Percentiles rank a stretch among this genome's conserved stretches.
phyloP scores from a whole-genome alignment of 2,797 vertebrate species.

The Brotula barbata region DNA sequence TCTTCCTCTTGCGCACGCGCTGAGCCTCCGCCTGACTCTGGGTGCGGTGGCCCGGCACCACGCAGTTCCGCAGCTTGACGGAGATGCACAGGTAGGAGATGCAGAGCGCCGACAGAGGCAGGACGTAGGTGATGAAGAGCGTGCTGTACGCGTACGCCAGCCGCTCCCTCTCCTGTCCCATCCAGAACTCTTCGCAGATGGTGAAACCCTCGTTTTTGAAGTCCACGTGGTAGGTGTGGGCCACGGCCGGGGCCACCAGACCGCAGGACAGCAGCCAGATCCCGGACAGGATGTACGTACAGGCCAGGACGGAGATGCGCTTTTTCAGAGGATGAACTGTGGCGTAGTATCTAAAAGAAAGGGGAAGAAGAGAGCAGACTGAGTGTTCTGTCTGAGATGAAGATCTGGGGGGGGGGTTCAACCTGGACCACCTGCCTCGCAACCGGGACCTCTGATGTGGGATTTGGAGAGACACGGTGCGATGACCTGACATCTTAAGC shows the following conservation, averaged over 20 bases:
- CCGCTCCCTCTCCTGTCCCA: conserved; percentile 80
- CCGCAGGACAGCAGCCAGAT: conserved; percentile 88
- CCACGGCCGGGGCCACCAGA: conserved; percentile 85
- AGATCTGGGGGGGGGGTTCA: too few relatives aligned
- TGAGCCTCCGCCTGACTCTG: conserved; percentile 83
- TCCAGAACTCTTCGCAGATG: conserved; percentile 92
- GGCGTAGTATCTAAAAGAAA: conserved; percentile 81
- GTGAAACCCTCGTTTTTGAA: conserved; percentile 85
- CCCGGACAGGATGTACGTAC: conserved; percentile 82
- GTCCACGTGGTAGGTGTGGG: conserved; percentile 89
- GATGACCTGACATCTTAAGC: too few relatives aligned
- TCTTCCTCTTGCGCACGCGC: conserved; percentile 85
- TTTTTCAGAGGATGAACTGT: conserved; percentile 88
- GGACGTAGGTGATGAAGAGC: conserved; percentile 86
- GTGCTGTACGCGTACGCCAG: conserved; percentile 87
- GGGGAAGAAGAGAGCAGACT: background rate
- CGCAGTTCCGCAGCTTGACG: conserved; percentile 85
- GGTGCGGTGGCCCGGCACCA: conserved; percentile 84
- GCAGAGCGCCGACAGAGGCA: conserved; percentile 86
- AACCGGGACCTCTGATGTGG: too few relatives aligned
- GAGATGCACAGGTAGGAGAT: conserved; percentile 88
- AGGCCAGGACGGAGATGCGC: conserved; percentile 83
- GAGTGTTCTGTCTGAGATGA: background rate
- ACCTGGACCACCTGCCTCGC: too few relatives aligned
- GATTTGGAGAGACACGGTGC: too few relatives aligned